Percentiles rank a stretch among this genome's conserved stretches.
These are phyloP conservation scores for Oceanites oceanicus DNA, from an alignment of 2,113 vertebrate genomes.

Conservation along the genomic window DNA sequence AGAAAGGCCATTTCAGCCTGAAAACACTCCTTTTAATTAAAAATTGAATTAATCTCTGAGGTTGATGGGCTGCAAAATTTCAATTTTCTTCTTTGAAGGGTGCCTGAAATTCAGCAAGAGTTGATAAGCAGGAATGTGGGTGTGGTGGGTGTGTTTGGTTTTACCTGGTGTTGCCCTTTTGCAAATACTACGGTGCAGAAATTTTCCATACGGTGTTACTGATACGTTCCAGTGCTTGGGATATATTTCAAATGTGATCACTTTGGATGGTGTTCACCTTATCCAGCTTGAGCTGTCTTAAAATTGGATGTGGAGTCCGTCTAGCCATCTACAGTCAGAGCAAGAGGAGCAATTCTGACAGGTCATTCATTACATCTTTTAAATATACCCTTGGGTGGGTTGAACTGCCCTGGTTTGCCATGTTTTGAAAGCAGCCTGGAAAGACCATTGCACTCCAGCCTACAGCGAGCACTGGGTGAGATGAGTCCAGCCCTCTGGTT, in stretches of 20 bases:
- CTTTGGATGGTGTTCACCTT: background rate
- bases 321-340: background rate
- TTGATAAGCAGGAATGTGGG: background rate
- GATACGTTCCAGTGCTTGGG: background rate
- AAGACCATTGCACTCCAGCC: background rate
- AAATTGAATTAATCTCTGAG: background rate
- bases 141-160: background rate
- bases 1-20: background rate
- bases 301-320: background rate
- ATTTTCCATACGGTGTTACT: fast-evolving
- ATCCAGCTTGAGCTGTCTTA: background rate
- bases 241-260: background rate
- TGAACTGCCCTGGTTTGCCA: background rate
- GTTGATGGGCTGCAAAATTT: background rate
- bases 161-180: background rate
- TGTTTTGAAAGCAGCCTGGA: background rate
- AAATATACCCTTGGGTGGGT: background rate
- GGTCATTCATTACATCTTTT: background rate
- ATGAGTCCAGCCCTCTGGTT: background rate
- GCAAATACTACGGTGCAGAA: background rate
- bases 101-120: background rate
- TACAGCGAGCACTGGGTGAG: background rate
- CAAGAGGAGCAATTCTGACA: background rate
- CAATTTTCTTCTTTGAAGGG: background rate
- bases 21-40: background rate